These are phyloP conservation scores for Reticulitermes speratus DNA, from an alignment of 1,140 invertebrate genomes.

Conservation along the genomic window DNA sequence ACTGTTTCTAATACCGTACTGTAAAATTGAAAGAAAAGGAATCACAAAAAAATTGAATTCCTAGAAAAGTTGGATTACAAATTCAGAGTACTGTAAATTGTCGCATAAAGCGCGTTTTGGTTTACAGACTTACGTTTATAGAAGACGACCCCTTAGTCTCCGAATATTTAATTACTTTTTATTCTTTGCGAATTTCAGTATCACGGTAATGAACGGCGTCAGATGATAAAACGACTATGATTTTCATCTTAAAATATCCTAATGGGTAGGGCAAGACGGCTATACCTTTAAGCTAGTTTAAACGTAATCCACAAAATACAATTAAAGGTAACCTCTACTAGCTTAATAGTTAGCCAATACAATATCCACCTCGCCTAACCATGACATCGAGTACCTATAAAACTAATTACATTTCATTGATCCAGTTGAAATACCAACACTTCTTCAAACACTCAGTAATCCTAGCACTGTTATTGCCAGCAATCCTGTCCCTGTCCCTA, in stretches of 20 bases:
- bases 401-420: no score
- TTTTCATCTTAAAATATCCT: slow-evolving; percentile 20
- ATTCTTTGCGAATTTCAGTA: not conserved
- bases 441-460: not conserved
- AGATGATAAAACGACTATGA: slow-evolving; percentile 13
- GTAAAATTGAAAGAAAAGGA: no score
- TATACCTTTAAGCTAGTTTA: slow-evolving; percentile 6
- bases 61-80: no score
- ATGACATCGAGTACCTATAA: not conserved
- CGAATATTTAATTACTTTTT: not conserved
- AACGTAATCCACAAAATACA: not conserved
- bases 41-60: no score
- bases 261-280: not conserved
- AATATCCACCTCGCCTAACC: not conserved
- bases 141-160: not conserved
- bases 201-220: not conserved
- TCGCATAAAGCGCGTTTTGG: no score
- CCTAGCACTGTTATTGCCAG: not conserved
- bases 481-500: not conserved
- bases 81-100: no score
- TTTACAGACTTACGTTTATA: not conserved
- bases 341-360: slow-evolving; percentile 9
- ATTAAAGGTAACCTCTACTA: not conserved
- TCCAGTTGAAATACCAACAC: not conserved
- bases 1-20: no score